phyloP scores from a whole-genome alignment of 2,888 invertebrate genomes.

The Chouioia cunea region DNA sequence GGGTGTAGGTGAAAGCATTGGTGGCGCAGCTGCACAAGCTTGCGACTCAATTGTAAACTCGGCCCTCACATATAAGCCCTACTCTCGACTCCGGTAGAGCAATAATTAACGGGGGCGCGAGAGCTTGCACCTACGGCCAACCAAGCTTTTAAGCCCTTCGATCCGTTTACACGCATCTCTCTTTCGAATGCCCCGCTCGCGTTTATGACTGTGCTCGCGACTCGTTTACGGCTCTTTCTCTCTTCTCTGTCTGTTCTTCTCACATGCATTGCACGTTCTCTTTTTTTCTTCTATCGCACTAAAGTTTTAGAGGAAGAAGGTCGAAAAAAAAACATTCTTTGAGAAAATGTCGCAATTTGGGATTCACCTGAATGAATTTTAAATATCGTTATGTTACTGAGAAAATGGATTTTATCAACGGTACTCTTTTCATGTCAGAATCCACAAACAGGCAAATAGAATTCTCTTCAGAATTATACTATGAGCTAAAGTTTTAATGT shows the following conservation, averaged over 20 bases:
- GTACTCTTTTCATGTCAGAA: neutral
- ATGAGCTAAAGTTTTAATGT: too few relatives aligned
- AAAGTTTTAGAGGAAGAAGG: conserved; percentile 5
- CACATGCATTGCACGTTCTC: neutral
- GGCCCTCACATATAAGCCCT: conserved; percentile 20
- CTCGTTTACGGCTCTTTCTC: conserved; percentile 27
- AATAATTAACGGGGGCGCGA: conserved; percentile 34
- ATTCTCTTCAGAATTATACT: too few relatives aligned
- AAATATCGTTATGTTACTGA: too few relatives aligned
- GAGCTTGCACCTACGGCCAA: neutral
- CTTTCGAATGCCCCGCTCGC: conserved; percentile 11
- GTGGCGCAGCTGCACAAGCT: conserved; percentile 23
- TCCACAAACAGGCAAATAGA: too few relatives aligned
- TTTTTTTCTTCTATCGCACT: neutral
- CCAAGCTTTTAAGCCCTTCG: conserved; percentile 17
- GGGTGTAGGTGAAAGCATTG: too few relatives aligned
- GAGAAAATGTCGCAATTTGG: conserved; percentile 21
- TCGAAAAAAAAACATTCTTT: too few relatives aligned
- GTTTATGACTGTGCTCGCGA: conserved; percentile 39
- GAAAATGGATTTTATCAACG: too few relatives aligned
- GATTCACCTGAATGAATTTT: conserved; percentile 12
- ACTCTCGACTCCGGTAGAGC: conserved; percentile 1
- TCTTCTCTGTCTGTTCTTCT: conserved; percentile 9
- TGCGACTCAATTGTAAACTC: conserved; percentile 40
- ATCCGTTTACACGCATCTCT: conserved; percentile 32